Evolutionary conservation across 2,113 vertebrate genomes (phyloP).

Genomic region (Neotragus moschatus): DNA sequence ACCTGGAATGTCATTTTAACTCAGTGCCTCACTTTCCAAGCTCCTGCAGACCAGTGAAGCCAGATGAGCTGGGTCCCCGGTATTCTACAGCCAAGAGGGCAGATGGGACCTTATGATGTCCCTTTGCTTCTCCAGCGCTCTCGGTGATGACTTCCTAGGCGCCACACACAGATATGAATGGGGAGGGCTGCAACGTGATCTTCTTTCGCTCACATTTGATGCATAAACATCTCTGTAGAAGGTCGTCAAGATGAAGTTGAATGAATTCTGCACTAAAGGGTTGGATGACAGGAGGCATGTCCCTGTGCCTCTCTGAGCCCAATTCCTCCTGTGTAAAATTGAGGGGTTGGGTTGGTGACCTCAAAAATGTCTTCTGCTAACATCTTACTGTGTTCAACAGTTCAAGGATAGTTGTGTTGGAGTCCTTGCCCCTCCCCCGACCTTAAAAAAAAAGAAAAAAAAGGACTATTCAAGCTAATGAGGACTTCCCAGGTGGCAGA

Average conservation of each 20-base stretch:
- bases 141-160: neutral
- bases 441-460: neutral
- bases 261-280: neutral
- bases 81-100: neutral
- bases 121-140: neutral
- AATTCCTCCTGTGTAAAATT: neutral
- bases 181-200: neutral
- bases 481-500: neutral
- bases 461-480: neutral
- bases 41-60: neutral
- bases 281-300: neutral
- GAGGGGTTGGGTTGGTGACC: neutral
- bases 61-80: neutral
- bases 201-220: neutral
- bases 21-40: neutral
- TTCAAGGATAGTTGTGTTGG: neutral
- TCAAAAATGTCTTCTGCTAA: neutral
- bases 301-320: neutral
- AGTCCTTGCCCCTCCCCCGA: neutral
- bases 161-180: neutral
- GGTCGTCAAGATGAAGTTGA: neutral
- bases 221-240: neutral
- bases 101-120: neutral
- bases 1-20: slow-evolving; percentile 5
- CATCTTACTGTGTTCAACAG: neutral